phyloP scores from a whole-genome alignment of 2,113 vertebrate species.

The Coptodon rendalli region DNA sequence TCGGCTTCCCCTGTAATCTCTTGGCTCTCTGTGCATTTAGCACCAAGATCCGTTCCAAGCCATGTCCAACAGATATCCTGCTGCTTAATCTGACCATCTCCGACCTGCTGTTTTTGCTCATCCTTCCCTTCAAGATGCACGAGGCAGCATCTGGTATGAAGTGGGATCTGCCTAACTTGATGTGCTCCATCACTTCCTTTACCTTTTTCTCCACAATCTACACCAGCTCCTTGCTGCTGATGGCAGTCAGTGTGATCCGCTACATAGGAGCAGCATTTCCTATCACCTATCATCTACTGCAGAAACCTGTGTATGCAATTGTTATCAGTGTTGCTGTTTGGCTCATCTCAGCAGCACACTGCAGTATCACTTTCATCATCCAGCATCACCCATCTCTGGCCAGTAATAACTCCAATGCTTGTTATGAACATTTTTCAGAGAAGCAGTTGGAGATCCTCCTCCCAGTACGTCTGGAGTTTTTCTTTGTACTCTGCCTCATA shows the following conservation, averaged over 20 bases:
- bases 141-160: constrained; percentile 54
- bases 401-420: background rate
- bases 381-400: constrained; percentile 32
- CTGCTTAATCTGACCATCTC: constrained; percentile 76
- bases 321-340: constrained; percentile 59
- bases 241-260: constrained; percentile 74
- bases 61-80: constrained; percentile 64
- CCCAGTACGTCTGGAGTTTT: constrained; percentile 67
- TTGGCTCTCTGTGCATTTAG: constrained; percentile 71
- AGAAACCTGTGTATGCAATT: constrained; percentile 21
- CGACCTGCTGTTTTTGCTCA: constrained; percentile 72
- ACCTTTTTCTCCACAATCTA: constrained; percentile 79
- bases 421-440: constrained; percentile 68
- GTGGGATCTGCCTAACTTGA: constrained; percentile 57
- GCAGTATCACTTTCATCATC: constrained; percentile 63
- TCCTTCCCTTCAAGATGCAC: constrained; percentile 75
- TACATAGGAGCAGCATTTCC: constrained; percentile 73
- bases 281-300: constrained; percentile 51
- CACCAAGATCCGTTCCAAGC: constrained; percentile 54
- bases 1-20: constrained; percentile 74
- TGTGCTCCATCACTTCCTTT: constrained; percentile 72
- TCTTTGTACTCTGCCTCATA: constrained; percentile 65
- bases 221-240: constrained; percentile 77
- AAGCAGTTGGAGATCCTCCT: constrained; percentile 65
- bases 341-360: constrained; percentile 67